Base-by-base conservation (phyloP, 1,140 invertebrate species). In the Formica selysi region DNA sequence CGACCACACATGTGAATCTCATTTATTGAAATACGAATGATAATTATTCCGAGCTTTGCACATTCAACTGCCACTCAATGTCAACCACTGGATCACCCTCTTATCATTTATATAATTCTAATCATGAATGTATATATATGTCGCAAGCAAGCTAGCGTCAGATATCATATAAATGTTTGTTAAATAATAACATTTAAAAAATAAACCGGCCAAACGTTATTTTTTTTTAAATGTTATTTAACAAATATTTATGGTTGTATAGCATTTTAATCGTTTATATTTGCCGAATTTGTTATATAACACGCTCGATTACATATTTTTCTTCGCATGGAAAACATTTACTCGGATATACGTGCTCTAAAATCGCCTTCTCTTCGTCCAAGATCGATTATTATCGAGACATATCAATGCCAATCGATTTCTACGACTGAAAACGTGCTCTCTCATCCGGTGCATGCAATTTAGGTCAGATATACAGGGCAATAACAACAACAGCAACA, bases 101-200 rank as follows among this genome's bases (percentile, higher is more conserved):
- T 29, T 61, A 51, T 61, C 68, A 83, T 83, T 83, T 83, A 83
- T 83, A 26, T 74, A 74, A 83, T 74, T 83, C 68, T 26, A 83
- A 38, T 62, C 68, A 36, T 16, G 41, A 13, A 61, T 26, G 0
- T 48, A 48, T 19, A 8, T 8, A 2, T 16, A n/a, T 6, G 26
- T 59, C 38, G 67, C 51, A 71, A 73, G 38, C 57, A 71, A 41
- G n/a, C 10, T 73, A 71, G 38, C 41, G 54, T 51, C 48, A 51
- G 48, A 51, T 51, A 61, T 57, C 29, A 59, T 32, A 44, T 11
- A 41, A 81, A 62, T 61, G 13, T 83, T 83, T 61, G 26, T 61
- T 73, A 61, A 81, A 61, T 59, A 73, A 73, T 59, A 79, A 74
- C 38, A 83, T 70, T 73, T 41, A 32, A 29, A 62, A 44, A 44